Evolutionary conservation across 2,113 vertebrate species (phyloP).

Genomic region (Eurypyga helias): DNA sequence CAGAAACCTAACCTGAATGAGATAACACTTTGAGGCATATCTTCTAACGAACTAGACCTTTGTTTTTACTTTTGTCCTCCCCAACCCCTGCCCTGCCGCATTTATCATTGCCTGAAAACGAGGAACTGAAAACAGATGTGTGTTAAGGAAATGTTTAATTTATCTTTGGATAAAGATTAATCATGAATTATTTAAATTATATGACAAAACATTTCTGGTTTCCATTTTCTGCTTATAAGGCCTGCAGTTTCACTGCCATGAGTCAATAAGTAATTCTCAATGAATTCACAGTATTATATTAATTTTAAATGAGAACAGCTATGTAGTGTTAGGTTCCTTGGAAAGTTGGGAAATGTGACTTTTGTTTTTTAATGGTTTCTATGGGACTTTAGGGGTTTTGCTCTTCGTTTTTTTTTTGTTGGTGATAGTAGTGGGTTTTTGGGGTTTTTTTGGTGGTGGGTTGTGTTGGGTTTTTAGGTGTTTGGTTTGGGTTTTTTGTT

Average conservation of each 20-base stretch:
- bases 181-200: neutral
- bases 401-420: neutral
- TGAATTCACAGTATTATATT: conserved; percentile 40
- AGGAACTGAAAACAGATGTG: neutral
- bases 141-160: neutral
- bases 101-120: neutral
- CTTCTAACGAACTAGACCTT: neutral
- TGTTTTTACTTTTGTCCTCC: neutral
- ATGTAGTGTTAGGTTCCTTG: neutral
- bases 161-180: neutral
- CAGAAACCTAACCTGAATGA: neutral
- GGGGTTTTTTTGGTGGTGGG: rapidly evolving
- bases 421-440: neutral
- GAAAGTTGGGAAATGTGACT: neutral
- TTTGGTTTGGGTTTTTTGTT: no score
- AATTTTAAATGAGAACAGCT: conserved; percentile 50
- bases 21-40: neutral
- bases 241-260: neutral
- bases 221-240: conserved; percentile 5
- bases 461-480: no score
- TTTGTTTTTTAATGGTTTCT: neutral
- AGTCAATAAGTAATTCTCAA: conserved; percentile 37
- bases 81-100: rapidly evolving
- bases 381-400: neutral
- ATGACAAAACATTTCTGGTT: neutral